Conservation (phyloP, 2,113 vertebrate genomes). For the Myodes glareolus region DNA sequence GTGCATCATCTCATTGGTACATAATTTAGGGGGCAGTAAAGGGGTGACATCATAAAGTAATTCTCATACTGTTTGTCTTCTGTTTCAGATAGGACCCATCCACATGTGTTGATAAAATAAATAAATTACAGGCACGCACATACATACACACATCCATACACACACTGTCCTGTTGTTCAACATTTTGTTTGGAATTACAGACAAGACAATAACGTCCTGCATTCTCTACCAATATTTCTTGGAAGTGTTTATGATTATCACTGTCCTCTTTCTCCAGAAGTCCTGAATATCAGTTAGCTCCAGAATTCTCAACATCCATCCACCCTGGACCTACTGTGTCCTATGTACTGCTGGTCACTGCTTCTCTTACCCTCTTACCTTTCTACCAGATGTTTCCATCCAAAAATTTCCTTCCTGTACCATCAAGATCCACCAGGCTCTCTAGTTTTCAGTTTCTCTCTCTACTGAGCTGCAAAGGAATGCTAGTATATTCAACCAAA, state of each 20-base stretch:
- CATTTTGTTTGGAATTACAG: constrained; percentile 10
- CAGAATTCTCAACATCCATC: not conserved
- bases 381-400: not conserved
- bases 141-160: fast-evolving
- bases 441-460: not conserved
- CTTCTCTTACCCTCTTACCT: not conserved
- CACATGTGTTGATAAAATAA: not conserved
- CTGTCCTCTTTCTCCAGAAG: not conserved
- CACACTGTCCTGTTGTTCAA: not conserved
- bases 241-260: not conserved
- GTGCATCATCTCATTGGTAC: not conserved
- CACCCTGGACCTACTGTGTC: too few relatives aligned
- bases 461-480: not conserved
- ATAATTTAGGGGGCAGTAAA: not conserved
- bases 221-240: not conserved
- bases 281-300: not conserved
- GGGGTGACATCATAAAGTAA: not conserved
- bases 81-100: not conserved
- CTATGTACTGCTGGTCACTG: too few relatives aligned
- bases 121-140: not conserved
- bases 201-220: not conserved
- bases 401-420: not conserved
- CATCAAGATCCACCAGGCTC: not conserved
- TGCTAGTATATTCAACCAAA: not conserved
- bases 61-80: not conserved